Percentiles rank a stretch among this genome's conserved stretches.
Conservation (phyloP, 2,113 vertebrate genomes). For the Carettochelys insculpta region DNA sequence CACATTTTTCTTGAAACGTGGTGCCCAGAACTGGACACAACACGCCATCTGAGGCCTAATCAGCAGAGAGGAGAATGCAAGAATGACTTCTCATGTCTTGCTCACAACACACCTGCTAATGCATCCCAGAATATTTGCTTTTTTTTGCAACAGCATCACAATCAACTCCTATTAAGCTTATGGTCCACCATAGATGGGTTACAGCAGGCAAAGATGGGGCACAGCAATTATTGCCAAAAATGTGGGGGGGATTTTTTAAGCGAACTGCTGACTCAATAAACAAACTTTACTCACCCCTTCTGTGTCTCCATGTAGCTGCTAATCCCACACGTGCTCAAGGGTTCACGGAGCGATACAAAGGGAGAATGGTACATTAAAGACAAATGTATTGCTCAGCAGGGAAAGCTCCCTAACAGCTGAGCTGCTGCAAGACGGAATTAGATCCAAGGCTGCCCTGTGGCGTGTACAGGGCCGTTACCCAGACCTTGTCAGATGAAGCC, state of each 20-base stretch:
- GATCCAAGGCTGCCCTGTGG: background rate
- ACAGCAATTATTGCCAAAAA: conserved; percentile 77
- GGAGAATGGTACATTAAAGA: background rate
- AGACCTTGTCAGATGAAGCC: background rate
- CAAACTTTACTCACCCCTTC: conserved; percentile 67
- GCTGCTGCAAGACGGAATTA: background rate
- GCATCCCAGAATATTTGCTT: too few species aligned
- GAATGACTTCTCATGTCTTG: too few species aligned
- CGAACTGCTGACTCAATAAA: conserved; percentile 75
- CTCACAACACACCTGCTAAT: too few species aligned
- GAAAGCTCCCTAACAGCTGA: background rate
- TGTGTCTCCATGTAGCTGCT: conserved; percentile 19
- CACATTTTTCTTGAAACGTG: too few species aligned
- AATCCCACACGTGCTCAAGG: rapidly evolving
- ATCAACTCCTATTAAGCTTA: too few species aligned
- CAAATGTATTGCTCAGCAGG: background rate
- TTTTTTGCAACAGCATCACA: too few species aligned
- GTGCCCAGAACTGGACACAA: too few species aligned
- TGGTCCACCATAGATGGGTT: too few species aligned
- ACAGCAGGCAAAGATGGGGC: conserved; percentile 51
- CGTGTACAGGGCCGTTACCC: background rate
- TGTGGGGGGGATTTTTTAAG: conserved; percentile 43
- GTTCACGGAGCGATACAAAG: background rate
- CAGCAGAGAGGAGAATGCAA: too few species aligned
- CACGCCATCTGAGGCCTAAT: too few species aligned